Conservation (phyloP, 1,140 invertebrate genomes). For the Apis cerana region DNA sequence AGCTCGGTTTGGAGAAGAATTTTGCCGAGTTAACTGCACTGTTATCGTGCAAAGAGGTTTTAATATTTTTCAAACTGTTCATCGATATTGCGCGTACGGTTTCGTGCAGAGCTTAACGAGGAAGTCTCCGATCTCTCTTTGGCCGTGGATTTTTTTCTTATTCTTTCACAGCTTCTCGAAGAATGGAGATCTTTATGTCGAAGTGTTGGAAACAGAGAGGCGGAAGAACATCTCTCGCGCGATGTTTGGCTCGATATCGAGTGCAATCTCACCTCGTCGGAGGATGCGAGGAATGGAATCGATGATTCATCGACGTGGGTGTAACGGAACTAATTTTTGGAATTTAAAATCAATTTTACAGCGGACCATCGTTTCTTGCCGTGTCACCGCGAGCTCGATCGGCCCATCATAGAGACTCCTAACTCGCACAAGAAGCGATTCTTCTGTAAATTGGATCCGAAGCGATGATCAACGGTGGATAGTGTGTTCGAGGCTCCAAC, state of each 20-base stretch:
- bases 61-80: slow-evolving; percentile 51
- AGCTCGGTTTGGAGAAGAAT: no score
- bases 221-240: no score
- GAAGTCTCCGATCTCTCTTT: slow-evolving; percentile 55
- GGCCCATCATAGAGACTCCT: neutral
- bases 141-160: slow-evolving; percentile 12
- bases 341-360: slow-evolving; percentile 43
- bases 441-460: neutral
- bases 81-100: slow-evolving; percentile 56
- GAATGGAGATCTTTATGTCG: neutral
- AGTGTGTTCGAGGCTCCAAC: no score
- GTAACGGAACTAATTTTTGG: slow-evolving; percentile 34
- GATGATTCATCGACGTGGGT: slow-evolving; percentile 4
- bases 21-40: no score
- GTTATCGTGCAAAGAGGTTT: no score
- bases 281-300: neutral
- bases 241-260: neutral
- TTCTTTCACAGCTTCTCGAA: neutral
- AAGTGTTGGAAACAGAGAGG: neutral
- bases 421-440: neutral
- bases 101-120: slow-evolving; percentile 63
- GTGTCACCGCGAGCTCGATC: slow-evolving; percentile 7
- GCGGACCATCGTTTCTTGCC: neutral
- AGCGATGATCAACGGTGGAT: neutral
- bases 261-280: no score